Conservation (phyloP, 2,888 invertebrate species). For the Drosophila antonietae region DNA sequence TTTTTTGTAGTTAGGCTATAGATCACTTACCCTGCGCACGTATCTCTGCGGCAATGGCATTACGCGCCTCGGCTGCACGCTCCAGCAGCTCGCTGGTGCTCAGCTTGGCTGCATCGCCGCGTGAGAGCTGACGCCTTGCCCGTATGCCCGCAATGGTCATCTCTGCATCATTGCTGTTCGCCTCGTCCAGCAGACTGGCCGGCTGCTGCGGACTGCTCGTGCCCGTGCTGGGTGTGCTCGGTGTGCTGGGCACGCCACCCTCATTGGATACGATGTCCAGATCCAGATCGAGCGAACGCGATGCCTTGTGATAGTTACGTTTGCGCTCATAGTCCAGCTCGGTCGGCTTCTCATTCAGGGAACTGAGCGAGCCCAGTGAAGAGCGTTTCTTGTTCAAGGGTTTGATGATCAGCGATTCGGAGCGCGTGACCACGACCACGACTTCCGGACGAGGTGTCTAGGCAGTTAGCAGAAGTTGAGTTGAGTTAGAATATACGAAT, state of each 20-base stretch:
- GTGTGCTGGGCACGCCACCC: constrained; percentile 51
- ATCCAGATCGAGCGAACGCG: constrained; percentile 84
- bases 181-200: constrained; percentile 60
- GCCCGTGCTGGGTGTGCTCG: constrained; percentile 66
- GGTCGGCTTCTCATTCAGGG: constrained; percentile 83
- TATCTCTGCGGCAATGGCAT: constrained; percentile 83
- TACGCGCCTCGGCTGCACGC: constrained; percentile 83
- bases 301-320: constrained; percentile 83
- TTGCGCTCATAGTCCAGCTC: constrained; percentile 83
- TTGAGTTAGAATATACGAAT: too few relatives aligned
- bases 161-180: constrained; percentile 61
- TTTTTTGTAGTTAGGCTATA: too few relatives aligned
- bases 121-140: constrained; percentile 81
- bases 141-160: constrained; percentile 79
- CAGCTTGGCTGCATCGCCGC: constrained; percentile 82
- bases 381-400: constrained; percentile 84
- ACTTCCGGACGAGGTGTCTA: constrained; percentile 92
- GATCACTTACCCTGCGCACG: constrained; percentile 80
- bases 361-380: constrained; percentile 84
- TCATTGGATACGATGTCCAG: constrained; percentile 83
- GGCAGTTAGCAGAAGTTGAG: not conserved
- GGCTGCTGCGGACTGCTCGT: constrained; percentile 77
- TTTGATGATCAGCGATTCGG: constrained; percentile 83
- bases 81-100: constrained; percentile 83
- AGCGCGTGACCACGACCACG: constrained; percentile 90